Base-by-base conservation (phyloP, 2,888 invertebrate species). In the Galerucella calmariensis region DNA sequence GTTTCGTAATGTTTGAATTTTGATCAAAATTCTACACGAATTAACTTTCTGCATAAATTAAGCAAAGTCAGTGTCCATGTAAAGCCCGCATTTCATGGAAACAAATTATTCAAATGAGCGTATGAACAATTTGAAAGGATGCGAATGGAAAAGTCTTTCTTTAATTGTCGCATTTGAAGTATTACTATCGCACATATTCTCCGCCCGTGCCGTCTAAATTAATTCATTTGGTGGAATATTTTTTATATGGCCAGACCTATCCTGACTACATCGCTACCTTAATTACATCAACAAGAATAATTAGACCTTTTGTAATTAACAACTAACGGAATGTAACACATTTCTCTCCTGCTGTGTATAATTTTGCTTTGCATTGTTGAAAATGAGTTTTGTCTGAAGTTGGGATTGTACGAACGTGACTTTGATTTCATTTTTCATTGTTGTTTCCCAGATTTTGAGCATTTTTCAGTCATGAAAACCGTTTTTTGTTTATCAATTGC, bases 211-310 rank as follows among this genome's bases (percentile, higher is more conserved):
- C 56, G 14, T 14, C 41, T 41, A 41, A 62, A 14, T 20, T 9
- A 62, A 62, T 62, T 62, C 41, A 62, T 62, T 62, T 62, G 16
- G 35, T 8, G 6, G 14, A 20, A 62, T 41, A 62, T 35, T 41
- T 62, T 41, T 41, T 41, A 41, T 41, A 62, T 16, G 41, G 46
- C 63, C 16, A 65, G 20, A 65, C 63, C 68, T 20, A 6, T 44
- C 24, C 61, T 68, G 68, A 16, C 5, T 59, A 63, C 71, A 44
- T 65, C 20, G 65, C 75, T 62, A 72, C 72, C 71, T 75, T 75
- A 78, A 78, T 78, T 77, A 73, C 78, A 78, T 75, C 75, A 78
- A 74, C 77, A 77, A 77, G 78, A 78, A 74, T 77, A 77, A 78
- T 77, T 77, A 74, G 73, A 71, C 72, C 74, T 68, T 73, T 75